Conservation (phyloP, 2,888 invertebrate genomes). For the Sarcophaga rosellei region DNA sequence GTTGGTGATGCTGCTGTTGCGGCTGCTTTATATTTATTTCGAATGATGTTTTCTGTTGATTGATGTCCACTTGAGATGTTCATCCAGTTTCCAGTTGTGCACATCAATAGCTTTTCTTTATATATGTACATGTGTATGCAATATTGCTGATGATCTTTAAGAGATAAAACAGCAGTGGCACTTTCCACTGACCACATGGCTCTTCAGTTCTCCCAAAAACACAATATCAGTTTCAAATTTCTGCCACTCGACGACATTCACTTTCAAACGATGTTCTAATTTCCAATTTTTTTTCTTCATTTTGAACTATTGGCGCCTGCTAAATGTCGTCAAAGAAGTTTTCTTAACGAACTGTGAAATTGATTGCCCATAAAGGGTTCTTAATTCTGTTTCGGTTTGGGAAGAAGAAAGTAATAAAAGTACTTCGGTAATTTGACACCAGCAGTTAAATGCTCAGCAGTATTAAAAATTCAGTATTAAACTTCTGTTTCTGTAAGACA, state of each 20-base stretch:
- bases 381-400: not conserved
- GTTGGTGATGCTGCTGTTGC: constrained; percentile 5
- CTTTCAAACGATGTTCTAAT: no score
- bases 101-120: not conserved
- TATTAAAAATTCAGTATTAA: not conserved
- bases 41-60: constrained; percentile 44
- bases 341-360: constrained; percentile 67
- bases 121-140: constrained; percentile 24
- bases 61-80: constrained; percentile 66
- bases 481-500: no score
- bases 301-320: constrained; percentile 57
- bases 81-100: constrained; percentile 55
- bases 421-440: constrained; percentile 28
- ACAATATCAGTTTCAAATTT: constrained; percentile 57
- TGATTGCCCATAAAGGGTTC: constrained; percentile 38
- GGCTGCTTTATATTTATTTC: constrained; percentile 12
- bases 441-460: not conserved
- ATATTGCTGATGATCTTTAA: constrained; percentile 23
- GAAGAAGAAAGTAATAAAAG: not conserved
- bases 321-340: constrained; percentile 20
- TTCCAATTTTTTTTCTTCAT: not conserved
- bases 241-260: not conserved
- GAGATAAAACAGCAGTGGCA: constrained; percentile 33
- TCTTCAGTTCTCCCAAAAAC: constrained; percentile 18
- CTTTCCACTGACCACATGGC: constrained; percentile 61